These are phyloP conservation scores for Clupea harengus DNA, from an alignment of 2,113 vertebrate species.

Conservation along the genomic window DNA sequence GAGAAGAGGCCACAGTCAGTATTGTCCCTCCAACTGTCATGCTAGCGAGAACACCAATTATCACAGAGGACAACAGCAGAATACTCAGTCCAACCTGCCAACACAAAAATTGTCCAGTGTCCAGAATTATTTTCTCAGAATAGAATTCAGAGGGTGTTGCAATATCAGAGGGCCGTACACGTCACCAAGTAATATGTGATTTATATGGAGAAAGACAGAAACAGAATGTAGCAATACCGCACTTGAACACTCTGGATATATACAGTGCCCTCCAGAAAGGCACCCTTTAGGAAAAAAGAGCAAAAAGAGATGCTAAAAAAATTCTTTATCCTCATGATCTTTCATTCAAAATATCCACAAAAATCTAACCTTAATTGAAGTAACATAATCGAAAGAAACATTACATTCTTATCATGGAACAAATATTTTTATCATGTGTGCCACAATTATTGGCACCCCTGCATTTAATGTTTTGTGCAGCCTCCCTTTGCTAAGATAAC, in stretches of 20 bases:
- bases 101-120: not conserved
- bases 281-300: no score
- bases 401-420: no score
- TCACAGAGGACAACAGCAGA: constrained; percentile 49
- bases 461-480: no score
- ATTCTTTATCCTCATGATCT: no score
- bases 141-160: not conserved
- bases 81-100: constrained; percentile 65
- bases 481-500: no score
- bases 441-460: no score
- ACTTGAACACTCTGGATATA: not conserved
- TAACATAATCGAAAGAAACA: no score
- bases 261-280: no score
- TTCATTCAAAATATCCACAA: no score
- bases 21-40: constrained; percentile 50
- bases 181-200: not conserved
- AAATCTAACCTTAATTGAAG: no score
- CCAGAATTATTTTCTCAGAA: not conserved
- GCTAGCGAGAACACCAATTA: constrained; percentile 39
- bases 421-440: no score
- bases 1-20: constrained; percentile 57
- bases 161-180: not conserved
- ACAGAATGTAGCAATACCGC: not conserved
- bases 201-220: not conserved
- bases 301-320: no score